Percentiles rank a stretch among this genome's conserved stretches.
These are phyloP conservation scores for Scophthalmus maximus DNA, from an alignment of 2,113 vertebrate species.

Conservation along the genomic window DNA sequence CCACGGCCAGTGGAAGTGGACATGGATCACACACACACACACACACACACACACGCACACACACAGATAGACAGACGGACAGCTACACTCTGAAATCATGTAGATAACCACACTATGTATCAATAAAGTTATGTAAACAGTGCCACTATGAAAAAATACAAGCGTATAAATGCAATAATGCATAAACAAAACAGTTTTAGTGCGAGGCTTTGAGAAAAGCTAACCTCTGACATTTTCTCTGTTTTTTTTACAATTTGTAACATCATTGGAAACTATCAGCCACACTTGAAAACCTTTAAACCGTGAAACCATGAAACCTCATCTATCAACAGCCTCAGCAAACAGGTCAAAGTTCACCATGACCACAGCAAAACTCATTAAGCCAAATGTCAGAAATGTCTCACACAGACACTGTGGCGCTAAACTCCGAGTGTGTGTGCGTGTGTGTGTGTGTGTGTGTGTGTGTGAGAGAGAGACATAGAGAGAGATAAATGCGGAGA, in stretches of 20 bases:
- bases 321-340: conserved; percentile 33
- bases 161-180: too few species aligned
- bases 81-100: neutral
- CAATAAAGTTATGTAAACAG: too few species aligned
- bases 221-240: neutral
- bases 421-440: conserved; percentile 25
- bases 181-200: neutral
- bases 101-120: too few species aligned
- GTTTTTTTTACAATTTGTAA: neutral
- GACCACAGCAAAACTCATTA: conserved; percentile 60
- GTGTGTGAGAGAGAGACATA: neutral
- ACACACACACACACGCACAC: neutral
- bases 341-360: conserved; percentile 53
- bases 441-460: neutral
- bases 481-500: neutral
- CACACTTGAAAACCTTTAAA: too few species aligned
- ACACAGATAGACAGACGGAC: neutral
- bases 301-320: conserved; percentile 1
- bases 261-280: neutral
- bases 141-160: neutral
- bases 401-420: conserved; percentile 20
- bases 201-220: neutral
- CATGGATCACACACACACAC: neutral
- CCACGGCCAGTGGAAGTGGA: conserved; percentile 12
- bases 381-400: conserved; percentile 55